phyloP scores from a whole-genome alignment of 2,113 vertebrate genomes.

The Anoura caudifer region DNA sequence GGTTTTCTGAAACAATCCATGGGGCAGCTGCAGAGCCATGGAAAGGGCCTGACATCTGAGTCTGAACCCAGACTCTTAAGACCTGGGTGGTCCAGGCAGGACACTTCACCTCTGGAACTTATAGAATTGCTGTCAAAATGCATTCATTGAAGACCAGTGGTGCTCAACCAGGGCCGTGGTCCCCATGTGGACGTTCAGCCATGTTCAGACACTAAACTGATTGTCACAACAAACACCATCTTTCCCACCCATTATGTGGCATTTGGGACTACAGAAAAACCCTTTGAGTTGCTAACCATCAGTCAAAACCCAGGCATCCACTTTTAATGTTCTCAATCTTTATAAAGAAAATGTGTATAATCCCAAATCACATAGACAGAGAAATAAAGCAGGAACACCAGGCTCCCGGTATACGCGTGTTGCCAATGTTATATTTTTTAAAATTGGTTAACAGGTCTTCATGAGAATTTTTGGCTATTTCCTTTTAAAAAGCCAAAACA shows the following conservation, averaged over 20 bases:
- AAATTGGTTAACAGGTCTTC: background rate
- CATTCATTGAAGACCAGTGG: background rate
- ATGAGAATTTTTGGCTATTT: background rate
- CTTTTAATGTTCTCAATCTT: background rate
- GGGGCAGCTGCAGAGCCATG: too few relatives aligned
- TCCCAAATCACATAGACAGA: background rate
- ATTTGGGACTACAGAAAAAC: background rate
- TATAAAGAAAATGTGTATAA: background rate
- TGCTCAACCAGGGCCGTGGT: background rate
- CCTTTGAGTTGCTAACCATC: background rate
- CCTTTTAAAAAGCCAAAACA: background rate
- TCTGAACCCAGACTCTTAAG: background rate
- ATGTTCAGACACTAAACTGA: background rate
- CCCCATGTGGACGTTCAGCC: fast-evolving
- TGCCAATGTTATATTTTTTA: background rate
- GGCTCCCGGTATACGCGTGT: fast-evolving
- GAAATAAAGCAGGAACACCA: fast-evolving
- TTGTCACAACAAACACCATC: background rate
- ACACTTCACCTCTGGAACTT: background rate
- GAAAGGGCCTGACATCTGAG: background rate
- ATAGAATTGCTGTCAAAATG: background rate
- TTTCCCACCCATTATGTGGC: background rate
- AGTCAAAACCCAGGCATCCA: background rate
- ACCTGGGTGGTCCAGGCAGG: background rate
- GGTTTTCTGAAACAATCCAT: background rate